Conservation (phyloP, 2,797 vertebrate genomes). For the Margarornis squamiger region DNA sequence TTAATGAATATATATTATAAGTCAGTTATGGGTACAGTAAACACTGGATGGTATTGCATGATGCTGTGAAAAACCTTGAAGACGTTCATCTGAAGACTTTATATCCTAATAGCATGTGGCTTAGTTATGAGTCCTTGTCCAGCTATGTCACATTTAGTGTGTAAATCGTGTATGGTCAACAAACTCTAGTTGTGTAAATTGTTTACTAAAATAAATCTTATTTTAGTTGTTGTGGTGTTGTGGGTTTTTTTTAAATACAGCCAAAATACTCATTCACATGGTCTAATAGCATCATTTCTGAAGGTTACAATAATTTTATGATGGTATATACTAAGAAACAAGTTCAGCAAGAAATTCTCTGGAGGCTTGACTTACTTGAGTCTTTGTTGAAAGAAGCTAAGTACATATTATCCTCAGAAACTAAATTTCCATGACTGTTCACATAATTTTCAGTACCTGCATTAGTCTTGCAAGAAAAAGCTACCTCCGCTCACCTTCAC, state of each 20-base stretch:
- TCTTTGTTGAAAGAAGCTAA: neutral
- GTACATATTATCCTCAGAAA: neutral
- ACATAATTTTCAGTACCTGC: neutral
- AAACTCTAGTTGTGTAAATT: neutral
- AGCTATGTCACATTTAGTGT: neutral
- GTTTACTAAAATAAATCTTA: neutral
- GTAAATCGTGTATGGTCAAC: neutral
- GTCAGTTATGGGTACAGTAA: neutral
- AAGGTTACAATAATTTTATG: neutral
- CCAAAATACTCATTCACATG: neutral
- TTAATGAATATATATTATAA: neutral
- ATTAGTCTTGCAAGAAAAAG: neutral
- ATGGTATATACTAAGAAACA: neutral
- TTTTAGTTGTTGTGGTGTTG: neutral
- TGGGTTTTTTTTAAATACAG: neutral
- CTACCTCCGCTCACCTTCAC: neutral
- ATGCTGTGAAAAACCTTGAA: neutral
- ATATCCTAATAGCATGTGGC: neutral
- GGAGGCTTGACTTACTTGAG: neutral
- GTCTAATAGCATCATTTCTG: neutral
- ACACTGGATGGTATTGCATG: neutral
- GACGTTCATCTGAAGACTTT: neutral
- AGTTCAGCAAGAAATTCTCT: neutral
- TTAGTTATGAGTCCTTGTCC: neutral
- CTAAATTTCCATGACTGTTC: neutral